Evolutionary conservation across 64 coral and sea anemone genomes (phyloP).

Genomic region (Montipora capricornis): DNA sequence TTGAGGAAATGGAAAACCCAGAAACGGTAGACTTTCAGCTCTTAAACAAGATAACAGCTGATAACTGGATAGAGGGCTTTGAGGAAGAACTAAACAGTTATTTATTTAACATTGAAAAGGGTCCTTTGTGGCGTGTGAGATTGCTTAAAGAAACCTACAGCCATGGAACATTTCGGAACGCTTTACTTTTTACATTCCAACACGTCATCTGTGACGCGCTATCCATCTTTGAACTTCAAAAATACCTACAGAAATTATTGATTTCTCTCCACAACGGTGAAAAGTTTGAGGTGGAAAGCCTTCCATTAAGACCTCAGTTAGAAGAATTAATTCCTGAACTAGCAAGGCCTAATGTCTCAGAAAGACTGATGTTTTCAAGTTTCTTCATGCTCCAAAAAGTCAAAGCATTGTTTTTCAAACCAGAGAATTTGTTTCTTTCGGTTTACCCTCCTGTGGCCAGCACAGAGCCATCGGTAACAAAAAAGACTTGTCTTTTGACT

Average conservation of each 20-base stretch:
- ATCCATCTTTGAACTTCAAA: constrained; percentile 43
- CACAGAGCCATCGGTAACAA: constrained; percentile 35
- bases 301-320: constrained; percentile 38
- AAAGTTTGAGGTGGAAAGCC: constrained; percentile 18
- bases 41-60: too few relatives aligned
- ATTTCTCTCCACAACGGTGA: constrained; percentile 38
- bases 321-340: neutral
- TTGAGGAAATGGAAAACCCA: constrained; percentile 65
- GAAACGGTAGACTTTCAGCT: constrained; percentile 39
- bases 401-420: constrained; percentile 38
- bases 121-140: too few relatives aligned
- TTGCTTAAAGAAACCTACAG: too few relatives aligned
- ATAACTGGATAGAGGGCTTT: too few relatives aligned
- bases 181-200: constrained; percentile 53
- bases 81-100: too few relatives aligned
- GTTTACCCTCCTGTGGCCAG: constrained; percentile 58
- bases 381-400: constrained; percentile 42
- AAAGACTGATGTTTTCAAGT: constrained; percentile 58
- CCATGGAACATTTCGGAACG: constrained; percentile 4
- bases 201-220: constrained; percentile 25
- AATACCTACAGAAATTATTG: constrained; percentile 18
- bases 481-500: constrained; percentile 66
- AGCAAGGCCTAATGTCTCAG: neutral
- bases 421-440: constrained; percentile 65
- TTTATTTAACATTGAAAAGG: too few relatives aligned